Evolutionary conservation across 2,113 vertebrate species (phyloP), one percentile per base, ranked within the genome.

Genomic region (Syngnathus floridae): DNA sequence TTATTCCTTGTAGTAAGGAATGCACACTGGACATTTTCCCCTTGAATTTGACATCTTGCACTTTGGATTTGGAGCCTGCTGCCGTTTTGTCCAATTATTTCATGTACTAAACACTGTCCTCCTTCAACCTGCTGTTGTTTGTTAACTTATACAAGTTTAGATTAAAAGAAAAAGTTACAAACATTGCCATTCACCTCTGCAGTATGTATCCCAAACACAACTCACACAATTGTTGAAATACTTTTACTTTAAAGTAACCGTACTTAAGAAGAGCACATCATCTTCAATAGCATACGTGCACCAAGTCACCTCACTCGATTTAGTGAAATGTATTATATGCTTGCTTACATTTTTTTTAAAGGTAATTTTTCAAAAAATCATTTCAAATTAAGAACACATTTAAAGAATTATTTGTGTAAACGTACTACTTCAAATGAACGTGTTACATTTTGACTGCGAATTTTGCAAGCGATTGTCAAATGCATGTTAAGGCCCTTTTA

Each of bases 11-110:
- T 69, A 67, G 78, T 69, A 67, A 70, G 51, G 79, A 70, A 83
- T 85, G 78, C 81, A 89, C 86, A 89, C 84, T 88, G 81, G 86
- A 85, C 74, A 79, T 83, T 67, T 67, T 76, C 68, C 81, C 72
- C 80, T 84, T 79, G 74, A 72, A 61, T 61, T 67, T 72, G 79
- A 84, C 67, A 72, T 84, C 66, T 86, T 85, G 87, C 87, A 90
- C 86, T 87, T 86, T 83, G 74, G 72, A 81, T 85, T 80, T 66
- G 67, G 70, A 86, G 76, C 81, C 75, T 86, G 84, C 74, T 85
- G 84, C 78, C 70, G 21, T 85, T 64, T 75, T 62, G 48, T 62
- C 43, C 60, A 72, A 31, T 77, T 58, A 31, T 76, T 82, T 84
- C 43, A 69, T 65, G 71, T 59, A 67, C n/a, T 65, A 19, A 60